Evolutionary conservation across 2,888 invertebrate genomes (phyloP), one percentile per base, ranked within the genome.

Genomic region (Troides helena): DNA sequence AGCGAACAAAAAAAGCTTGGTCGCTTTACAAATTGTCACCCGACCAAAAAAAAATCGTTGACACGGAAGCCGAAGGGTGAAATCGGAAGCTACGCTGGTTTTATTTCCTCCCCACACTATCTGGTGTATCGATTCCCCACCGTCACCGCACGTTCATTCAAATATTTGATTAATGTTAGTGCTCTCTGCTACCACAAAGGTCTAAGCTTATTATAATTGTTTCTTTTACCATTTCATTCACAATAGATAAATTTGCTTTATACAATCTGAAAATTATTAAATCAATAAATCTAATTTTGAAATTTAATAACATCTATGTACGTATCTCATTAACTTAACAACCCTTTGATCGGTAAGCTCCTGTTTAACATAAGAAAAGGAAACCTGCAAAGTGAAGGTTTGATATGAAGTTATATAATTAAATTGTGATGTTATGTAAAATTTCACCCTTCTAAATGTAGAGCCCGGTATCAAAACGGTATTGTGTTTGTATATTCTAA

Each of bases 11-110:
- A 57, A 65, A 58, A 58, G 43, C 57, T 21, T 53, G n/a, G 25
- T 46, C 18, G 69, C 67, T 63, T 70, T 23, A 70, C 67, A 67
- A 67, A 70, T 70, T 60, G 64, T 57, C 56, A 21, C 25, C 50
- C 17, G 50, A 59, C 63, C 53, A 23, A 23, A 58, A 77, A 74
- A 74, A 69, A 69, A 63, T 74, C 73, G 79, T 60, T 50, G 58
- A 46, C 58, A 74, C 80, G 80, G 83, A 83, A 86, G 77, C 78
- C 78, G 77, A 78, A 81, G 88, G 90, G 87, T 82, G 85, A 76
- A 77, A 76, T 83, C 85, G 90, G 91, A 91, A 90, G 86, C 84
- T 85, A 84, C 83, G 86, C 89, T 83, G 87, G 89, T 88, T 87
- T 83, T 83, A 85, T 85, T 87, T 88, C 89, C 89, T 83, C 85